A percentile compares a stretch with the other conserved stretches of the same genome.
phyloP scores from a whole-genome alignment of 2,888 invertebrate genomes.

The Diarsia rubi region DNA sequence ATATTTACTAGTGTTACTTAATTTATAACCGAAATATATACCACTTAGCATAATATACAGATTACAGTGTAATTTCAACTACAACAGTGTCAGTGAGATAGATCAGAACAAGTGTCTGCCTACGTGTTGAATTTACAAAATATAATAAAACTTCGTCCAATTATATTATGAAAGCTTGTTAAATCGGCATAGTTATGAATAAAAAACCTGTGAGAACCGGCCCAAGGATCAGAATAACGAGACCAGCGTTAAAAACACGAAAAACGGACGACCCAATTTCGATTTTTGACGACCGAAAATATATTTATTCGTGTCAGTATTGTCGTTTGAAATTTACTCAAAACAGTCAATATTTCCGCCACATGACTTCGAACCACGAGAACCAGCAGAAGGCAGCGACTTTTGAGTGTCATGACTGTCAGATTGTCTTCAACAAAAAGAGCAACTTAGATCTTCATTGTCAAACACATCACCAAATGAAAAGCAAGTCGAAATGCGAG shows the following conservation, averaged over 20 bases:
- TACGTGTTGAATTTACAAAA: constrained; percentile 71
- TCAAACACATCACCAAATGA: constrained; percentile 82
- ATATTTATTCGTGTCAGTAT: constrained; percentile 85
- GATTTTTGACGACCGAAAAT: constrained; percentile 77
- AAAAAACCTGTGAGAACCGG: constrained; percentile 83
- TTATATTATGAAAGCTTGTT: constrained; percentile 56
- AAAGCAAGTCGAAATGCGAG: constrained; percentile 85
- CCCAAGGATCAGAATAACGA: constrained; percentile 84
- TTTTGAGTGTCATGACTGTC: constrained; percentile 85
- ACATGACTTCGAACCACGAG: constrained; percentile 87
- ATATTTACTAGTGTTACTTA: constrained; percentile 57
- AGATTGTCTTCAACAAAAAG: constrained; percentile 84
- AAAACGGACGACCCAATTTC: constrained; percentile 74
- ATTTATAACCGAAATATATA: constrained; percentile 39
- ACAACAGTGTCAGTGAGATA: constrained; percentile 37
- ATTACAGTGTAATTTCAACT: constrained; percentile 24
- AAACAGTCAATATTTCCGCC: constrained; percentile 87
- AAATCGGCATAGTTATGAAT: constrained; percentile 81
- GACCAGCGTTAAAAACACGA: constrained; percentile 74
- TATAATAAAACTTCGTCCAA: constrained; percentile 43
- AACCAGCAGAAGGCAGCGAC: constrained; percentile 82
- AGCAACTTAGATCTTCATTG: constrained; percentile 82
- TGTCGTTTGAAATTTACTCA: constrained; percentile 86
- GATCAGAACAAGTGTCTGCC: constrained; percentile 57
- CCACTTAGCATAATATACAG: constrained; percentile 15